Base-by-base conservation (phyloP, 2,797 vertebrate species). In the Carcharodon carcharias region DNA sequence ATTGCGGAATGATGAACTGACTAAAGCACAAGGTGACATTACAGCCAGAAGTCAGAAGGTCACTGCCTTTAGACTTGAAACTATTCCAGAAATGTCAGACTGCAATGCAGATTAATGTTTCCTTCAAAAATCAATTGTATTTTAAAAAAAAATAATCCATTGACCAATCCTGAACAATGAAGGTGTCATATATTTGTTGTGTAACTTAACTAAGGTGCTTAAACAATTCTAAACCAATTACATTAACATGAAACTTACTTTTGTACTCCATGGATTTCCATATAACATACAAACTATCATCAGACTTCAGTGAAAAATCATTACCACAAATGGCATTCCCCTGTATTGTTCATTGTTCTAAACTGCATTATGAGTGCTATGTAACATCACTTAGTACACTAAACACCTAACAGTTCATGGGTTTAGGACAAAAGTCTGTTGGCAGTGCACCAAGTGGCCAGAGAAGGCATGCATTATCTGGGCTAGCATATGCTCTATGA, bases 401-500 rank as follows among this genome's bases (percentile, higher is more conserved):
- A 88, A 56, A 54, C 50, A 88, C 50, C 31, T 88, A 50, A 9
- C 45, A 56, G 26, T 89, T 89, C 87, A 89, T 56, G 56, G 28
- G 1, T 58, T 58, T 35, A 56, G 56, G 54, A 89, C 28, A 31
- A 89, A 61, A 7, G 31, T 63, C 58, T 91, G 26, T 85, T 85
- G 82, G 82, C 40, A 50, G 6, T 85, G 82, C 40, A 85, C 40
- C 45, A 85, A 50, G 82, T n/a, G 56, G 88, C 58, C 88, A 91
- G 58, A 61, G 35, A 91, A 61, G 28, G 31, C 56, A 14, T 96
- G 96, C 97, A 97, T 94, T 96, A 50, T 94, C 96, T 97, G 96
- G 97, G 97, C 97, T 96, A 96, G 95, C 97, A 97, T 97, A 97
- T 97, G 97, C 96, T 97, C 96, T 31, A 0, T 80, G 95, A 97